These are phyloP conservation scores for Pelvicachromis taeniatus DNA, from an alignment of 2,113 vertebrate species.

Conservation along the genomic window DNA sequence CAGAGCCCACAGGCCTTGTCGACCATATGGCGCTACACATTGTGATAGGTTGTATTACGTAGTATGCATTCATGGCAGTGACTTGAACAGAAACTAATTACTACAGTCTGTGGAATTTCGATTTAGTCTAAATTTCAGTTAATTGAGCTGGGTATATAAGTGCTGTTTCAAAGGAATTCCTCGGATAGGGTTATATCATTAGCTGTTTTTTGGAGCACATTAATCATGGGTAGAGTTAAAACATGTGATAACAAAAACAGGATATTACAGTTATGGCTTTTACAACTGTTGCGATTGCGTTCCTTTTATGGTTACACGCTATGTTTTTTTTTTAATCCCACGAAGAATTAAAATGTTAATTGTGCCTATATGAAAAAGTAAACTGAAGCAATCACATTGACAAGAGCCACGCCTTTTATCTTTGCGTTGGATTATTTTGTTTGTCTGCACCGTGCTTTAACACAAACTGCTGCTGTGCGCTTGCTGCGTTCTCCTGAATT, in stretches of 20 bases:
- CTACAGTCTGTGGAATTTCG: slow-evolving; percentile 37
- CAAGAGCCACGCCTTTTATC: neutral
- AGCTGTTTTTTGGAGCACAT: neutral
- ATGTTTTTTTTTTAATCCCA: neutral
- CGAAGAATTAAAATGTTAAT: neutral
- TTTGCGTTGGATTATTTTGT: neutral
- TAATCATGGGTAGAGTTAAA: slow-evolving; percentile 13
- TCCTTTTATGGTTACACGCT: neutral
- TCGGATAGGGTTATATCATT: neutral
- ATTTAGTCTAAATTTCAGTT: slow-evolving; percentile 42
- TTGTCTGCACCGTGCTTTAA: neutral
- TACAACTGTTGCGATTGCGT: neutral
- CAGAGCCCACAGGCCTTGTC: slow-evolving; percentile 55
- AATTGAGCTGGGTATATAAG: slow-evolving; percentile 38
- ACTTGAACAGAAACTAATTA: slow-evolving; percentile 59
- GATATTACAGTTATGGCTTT: neutral
- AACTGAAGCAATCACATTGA: neutral
- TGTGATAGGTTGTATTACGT: slow-evolving; percentile 55
- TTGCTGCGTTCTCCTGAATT: neutral
- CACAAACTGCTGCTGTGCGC: neutral
- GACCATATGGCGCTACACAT: slow-evolving; percentile 58
- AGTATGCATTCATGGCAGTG: slow-evolving; percentile 24
- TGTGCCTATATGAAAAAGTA: neutral
- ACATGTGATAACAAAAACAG: neutral
- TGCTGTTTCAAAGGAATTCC: slow-evolving; percentile 9